Evolutionary conservation across 2,797 vertebrate genomes (phyloP).

Genomic region (Poeciliopsis turneri): DNA sequence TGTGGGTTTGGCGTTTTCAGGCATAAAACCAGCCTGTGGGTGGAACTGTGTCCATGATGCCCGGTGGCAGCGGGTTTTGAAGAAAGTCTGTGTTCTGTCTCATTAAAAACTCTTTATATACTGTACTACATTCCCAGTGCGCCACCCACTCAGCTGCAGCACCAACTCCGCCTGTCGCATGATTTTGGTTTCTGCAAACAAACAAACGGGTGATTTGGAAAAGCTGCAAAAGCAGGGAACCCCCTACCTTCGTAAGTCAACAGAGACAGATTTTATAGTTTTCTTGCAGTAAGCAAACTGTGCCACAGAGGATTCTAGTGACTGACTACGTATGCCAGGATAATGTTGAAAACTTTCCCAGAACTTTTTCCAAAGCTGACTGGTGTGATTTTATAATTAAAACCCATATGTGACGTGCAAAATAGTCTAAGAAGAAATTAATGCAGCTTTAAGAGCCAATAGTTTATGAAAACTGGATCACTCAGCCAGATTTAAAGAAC

Average conservation of each 20-base stretch:
- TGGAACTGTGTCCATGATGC: constrained; percentile 46
- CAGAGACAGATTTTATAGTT: constrained; percentile 32
- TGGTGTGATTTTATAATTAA: neutral
- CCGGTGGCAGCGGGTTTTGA: constrained; percentile 43
- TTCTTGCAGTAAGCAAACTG: constrained; percentile 40
- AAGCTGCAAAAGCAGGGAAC: constrained; percentile 28
- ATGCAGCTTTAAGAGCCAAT: neutral
- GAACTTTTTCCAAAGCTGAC: constrained; percentile 18
- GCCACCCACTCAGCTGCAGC: constrained; percentile 46
- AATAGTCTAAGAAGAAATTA: neutral
- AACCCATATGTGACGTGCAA: neutral
- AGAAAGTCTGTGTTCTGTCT: constrained; percentile 48
- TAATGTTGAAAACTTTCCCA: constrained; percentile 6
- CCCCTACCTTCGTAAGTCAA: constrained; percentile 26
- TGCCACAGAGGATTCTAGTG: constrained; percentile 17
- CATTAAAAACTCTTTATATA: constrained; percentile 68
- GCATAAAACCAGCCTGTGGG: constrained; percentile 58
- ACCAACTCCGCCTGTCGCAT: constrained; percentile 9
- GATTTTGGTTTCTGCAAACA: constrained; percentile 18
- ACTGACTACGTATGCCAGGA: constrained; percentile 19
- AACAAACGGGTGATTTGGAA: constrained; percentile 42
- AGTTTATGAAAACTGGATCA: neutral
- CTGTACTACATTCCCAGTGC: constrained; percentile 18
- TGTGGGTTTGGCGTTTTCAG: constrained; percentile 35
- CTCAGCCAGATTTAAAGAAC: neutral